phyloP scores from a whole-genome alignment of 2,888 invertebrate species.

The Dryocosmus kuriphilus region DNA sequence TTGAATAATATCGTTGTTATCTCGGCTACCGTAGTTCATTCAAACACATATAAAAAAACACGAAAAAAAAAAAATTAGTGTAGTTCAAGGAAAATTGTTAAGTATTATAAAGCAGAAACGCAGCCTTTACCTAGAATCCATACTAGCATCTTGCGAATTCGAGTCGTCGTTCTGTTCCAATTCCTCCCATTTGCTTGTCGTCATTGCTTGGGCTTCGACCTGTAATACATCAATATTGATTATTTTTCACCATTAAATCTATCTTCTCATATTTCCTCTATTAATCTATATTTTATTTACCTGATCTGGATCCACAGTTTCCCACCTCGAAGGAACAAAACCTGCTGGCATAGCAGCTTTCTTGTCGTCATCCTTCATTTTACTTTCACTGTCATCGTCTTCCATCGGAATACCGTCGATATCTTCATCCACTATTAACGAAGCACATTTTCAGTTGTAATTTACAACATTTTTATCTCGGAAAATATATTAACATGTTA shows the following conservation, averaged over 20 bases:
- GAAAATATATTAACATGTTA: conserved; percentile 1
- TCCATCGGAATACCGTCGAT: conserved; percentile 87
- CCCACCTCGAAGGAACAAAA: conserved; percentile 97
- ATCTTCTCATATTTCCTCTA: not conserved
- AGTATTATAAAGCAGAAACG: not conserved
- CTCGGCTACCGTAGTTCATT: conserved; percentile 6
- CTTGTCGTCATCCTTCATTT: conserved; percentile 70
- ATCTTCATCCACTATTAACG: conserved; percentile 84
- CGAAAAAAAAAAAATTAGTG: conserved; percentile 7
- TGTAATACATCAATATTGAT: conserved; percentile 43
- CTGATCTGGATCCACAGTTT: conserved; percentile 94
- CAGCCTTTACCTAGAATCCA: conserved; percentile 73
- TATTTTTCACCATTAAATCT: not conserved
- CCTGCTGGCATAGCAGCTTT: conserved; percentile 80
- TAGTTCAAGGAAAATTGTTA: not conserved
- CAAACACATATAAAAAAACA: not conserved
- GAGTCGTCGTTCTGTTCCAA: conserved; percentile 80
- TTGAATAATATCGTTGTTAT: conserved; percentile 33
- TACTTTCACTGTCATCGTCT: conserved; percentile 68
- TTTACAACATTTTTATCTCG: not conserved
- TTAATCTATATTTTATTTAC: conserved; percentile 65
- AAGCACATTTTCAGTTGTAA: conserved; percentile 24
- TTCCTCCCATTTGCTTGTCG: conserved; percentile 93
- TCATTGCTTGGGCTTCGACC: conserved; percentile 89
- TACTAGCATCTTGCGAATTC: conserved; percentile 77